phyloP scores from a whole-genome alignment of 1,140 invertebrate genomes.

The Drosophila bocqueti region DNA sequence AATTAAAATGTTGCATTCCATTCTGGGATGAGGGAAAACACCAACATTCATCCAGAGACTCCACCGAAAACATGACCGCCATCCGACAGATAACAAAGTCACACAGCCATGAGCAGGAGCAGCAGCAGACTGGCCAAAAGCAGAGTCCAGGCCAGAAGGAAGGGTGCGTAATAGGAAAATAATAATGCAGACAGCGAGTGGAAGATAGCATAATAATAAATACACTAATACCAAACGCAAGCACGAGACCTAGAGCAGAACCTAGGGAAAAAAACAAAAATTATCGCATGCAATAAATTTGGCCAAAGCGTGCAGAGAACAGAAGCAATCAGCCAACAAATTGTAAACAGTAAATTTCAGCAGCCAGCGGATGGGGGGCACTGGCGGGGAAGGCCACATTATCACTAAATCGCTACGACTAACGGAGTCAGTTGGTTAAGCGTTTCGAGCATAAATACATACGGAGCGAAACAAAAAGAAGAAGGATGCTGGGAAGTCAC shows the following conservation, averaged over 20 bases:
- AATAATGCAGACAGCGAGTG: conserved; percentile 66
- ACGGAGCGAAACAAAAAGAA: conserved; percentile 18
- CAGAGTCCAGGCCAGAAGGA: neutral
- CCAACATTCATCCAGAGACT: conserved; percentile 31
- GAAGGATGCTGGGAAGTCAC: conserved; percentile 19
- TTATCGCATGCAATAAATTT: conserved; percentile 77
- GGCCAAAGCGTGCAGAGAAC: conserved; percentile 62
- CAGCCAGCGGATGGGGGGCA: conserved; percentile 15
- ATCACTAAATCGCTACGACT: conserved; percentile 78
- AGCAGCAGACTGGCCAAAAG: conserved; percentile 3
- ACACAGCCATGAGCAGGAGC: conserved; percentile 33
- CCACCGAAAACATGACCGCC: conserved; percentile 37
- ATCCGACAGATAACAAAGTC: conserved; percentile 46
- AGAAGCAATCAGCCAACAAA: conserved; percentile 79
- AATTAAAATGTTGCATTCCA: conserved; percentile 60
- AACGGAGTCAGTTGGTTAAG: conserved; percentile 81
- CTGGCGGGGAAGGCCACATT: conserved; percentile 55
- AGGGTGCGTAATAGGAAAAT: conserved; percentile 61
- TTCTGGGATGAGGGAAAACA: conserved; percentile 17
- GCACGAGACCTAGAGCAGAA: neutral
- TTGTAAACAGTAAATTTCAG: conserved; percentile 80
- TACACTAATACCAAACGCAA: conserved; percentile 44
- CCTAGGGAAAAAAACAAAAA: conserved; percentile 41
- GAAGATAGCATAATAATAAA: conserved; percentile 73
- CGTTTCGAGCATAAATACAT: conserved; percentile 73